A percentile compares a stretch with the other conserved stretches of the same genome.
phyloP scores from a whole-genome alignment of 2,113 vertebrate genomes.

The Paedocypris sp. region DNA sequence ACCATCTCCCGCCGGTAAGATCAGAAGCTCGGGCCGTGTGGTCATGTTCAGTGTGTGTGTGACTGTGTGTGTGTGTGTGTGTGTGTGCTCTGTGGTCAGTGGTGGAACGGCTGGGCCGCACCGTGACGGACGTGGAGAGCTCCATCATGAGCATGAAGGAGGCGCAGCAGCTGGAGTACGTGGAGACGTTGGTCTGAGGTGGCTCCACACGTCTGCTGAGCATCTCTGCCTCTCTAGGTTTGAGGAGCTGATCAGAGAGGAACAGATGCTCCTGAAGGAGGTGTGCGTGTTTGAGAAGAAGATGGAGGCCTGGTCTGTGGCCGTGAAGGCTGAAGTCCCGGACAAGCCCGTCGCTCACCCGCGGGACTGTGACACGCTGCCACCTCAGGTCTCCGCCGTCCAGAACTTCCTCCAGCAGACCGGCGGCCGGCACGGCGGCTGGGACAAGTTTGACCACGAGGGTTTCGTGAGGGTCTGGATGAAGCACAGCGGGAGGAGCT shows the following conservation, averaged over 20 bases:
- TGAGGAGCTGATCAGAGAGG: conserved; percentile 76
- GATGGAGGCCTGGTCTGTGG: conserved; percentile 67
- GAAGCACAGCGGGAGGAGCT: conserved; percentile 63
- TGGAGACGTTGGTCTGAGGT: neutral
- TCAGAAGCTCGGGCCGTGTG: neutral
- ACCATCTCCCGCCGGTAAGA: conserved; percentile 74
- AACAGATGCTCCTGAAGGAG: conserved; percentile 67
- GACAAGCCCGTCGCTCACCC: conserved; percentile 45
- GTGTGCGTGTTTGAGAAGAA: conserved; percentile 71
- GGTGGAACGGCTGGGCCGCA: conserved; percentile 76
- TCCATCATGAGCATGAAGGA: conserved; percentile 75
- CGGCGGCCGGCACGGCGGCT: conserved; percentile 73
- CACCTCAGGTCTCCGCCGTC: conserved; percentile 69
- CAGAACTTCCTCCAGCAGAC: conserved; percentile 76
- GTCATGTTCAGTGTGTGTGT: neutral
- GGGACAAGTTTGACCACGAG: conserved; percentile 83
- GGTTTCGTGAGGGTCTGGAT: conserved; percentile 70
- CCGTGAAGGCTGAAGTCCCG: conserved; percentile 46
- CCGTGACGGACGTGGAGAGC: conserved; percentile 81
- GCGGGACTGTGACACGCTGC: conserved; percentile 48
- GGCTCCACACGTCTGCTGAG: neutral
- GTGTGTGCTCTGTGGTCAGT: conserved; percentile 59
- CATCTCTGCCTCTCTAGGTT: conserved; percentile 53
- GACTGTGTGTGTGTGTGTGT: neutral
- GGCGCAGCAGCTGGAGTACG: conserved; percentile 71